These are phyloP conservation scores for Acleris emargana DNA, from an alignment of 2,888 invertebrate species.

Conservation along the genomic window DNA sequence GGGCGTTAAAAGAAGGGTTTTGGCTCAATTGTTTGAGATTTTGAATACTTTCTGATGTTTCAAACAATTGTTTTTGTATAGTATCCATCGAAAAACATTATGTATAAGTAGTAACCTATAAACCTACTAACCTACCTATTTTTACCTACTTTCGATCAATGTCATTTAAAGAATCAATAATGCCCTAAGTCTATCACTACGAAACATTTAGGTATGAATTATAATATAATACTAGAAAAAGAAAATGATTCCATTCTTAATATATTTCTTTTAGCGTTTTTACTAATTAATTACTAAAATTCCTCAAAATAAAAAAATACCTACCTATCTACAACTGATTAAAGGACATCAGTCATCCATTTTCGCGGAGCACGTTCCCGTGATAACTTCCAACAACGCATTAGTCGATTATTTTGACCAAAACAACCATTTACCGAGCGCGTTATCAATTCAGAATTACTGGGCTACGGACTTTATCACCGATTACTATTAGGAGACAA, in stretches of 20 bases:
- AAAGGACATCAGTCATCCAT: not conserved
- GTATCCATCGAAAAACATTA: too few species aligned
- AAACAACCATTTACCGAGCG: conserved; percentile 44
- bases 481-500: conserved; percentile 69
- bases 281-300: too few species aligned
- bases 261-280: too few species aligned
- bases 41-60: conserved; percentile 2
- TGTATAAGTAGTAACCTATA: too few species aligned
- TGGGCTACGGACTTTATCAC: conserved; percentile 64
- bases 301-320: not conserved
- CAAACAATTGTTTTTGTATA: too few species aligned
- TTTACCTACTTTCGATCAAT: too few species aligned
- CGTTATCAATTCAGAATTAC: conserved; percentile 64
- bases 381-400: conserved; percentile 19
- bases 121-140: too few species aligned
- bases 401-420: conserved; percentile 22
- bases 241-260: too few species aligned
- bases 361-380: not conserved
- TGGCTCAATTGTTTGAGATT: conserved; percentile 19
- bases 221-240: too few species aligned
- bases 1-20: conserved; percentile 11
- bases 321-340: not conserved
- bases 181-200: too few species aligned
- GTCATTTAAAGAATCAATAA: too few species aligned
- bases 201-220: not conserved